Percentiles rank a stretch among this genome's conserved stretches.
These are phyloP conservation scores for Erpetoichthys calabaricus DNA, from an alignment of 2,797 vertebrate genomes.

Conservation along the genomic window DNA sequence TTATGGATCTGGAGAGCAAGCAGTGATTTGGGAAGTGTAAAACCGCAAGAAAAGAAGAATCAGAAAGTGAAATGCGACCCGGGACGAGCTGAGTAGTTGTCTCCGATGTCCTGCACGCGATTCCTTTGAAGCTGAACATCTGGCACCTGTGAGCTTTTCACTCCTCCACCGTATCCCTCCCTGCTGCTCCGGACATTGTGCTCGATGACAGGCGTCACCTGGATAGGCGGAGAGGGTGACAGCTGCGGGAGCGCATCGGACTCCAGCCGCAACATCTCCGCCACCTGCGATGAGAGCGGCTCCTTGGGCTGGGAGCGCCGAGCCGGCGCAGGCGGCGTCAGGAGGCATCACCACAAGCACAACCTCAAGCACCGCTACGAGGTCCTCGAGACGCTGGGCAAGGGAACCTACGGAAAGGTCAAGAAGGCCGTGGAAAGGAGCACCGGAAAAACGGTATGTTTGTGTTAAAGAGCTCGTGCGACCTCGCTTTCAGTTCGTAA, in stretches of 20 bases:
- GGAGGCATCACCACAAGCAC: conserved; percentile 63
- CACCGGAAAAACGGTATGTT: conserved; percentile 44
- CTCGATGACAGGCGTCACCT: conserved; percentile 14
- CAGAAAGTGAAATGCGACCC: too few relatives aligned
- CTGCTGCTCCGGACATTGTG: too few relatives aligned
- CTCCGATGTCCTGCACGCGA: too few relatives aligned
- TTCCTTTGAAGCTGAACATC: too few relatives aligned
- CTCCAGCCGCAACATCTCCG: conserved; percentile 28
- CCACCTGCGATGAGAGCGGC: conserved; percentile 15
- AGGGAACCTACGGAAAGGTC: conserved; percentile 61
- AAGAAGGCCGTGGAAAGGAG: conserved; percentile 53
- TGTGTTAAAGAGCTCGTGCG: too few relatives aligned
- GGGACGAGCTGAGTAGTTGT: too few relatives aligned
- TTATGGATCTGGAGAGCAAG: too few relatives aligned
- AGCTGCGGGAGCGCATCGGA: conserved; percentile 24
- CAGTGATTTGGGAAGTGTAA: too few relatives aligned
- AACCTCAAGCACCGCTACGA: conserved; percentile 58
- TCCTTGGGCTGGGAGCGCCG: neutral
- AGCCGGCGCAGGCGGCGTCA: conserved; percentile 32
- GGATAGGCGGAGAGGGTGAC: conserved; percentile 18
- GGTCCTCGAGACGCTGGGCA: conserved; percentile 60
- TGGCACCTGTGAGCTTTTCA: too few relatives aligned
- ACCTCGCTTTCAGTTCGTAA: too few relatives aligned
- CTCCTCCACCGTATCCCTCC: too few relatives aligned
- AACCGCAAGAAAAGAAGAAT: too few relatives aligned